Evolutionary conservation across 2,888 invertebrate species (phyloP).

Genomic region (Augiades crinisus): DNA sequence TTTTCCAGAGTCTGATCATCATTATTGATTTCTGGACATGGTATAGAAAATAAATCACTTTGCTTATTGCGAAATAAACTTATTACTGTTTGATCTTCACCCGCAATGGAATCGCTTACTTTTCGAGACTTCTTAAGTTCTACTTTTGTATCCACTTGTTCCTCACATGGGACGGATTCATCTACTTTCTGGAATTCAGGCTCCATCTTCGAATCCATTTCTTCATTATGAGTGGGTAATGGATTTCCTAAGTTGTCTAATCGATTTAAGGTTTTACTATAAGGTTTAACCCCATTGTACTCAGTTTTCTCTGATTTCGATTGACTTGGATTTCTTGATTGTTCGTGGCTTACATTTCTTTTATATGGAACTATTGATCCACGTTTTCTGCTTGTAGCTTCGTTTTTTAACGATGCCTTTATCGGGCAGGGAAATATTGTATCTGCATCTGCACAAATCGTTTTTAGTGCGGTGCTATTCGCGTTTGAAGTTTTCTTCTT

Average conservation of each 20-base stretch:
- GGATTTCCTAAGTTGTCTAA: neutral
- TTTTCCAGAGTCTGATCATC: neutral
- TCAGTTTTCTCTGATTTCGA: neutral
- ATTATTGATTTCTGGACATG: neutral
- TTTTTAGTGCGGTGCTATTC: neutral
- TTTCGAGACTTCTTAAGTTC: neutral
- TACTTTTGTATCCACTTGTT: neutral
- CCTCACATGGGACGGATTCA: no score
- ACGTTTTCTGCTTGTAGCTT: neutral
- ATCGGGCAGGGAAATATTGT: slow-evolving; percentile 7
- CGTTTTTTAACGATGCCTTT: slow-evolving; percentile 3
- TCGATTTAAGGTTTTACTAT: neutral
- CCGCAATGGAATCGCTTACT: neutral
- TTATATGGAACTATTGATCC: neutral
- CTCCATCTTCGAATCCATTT: neutral
- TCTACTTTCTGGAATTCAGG: no score
- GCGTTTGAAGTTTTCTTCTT: slow-evolving; percentile 1
- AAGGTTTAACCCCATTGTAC: neutral
- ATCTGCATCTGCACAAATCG: slow-evolving; percentile 1
- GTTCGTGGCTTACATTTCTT: neutral
- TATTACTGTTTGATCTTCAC: neutral
- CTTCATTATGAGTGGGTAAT: neutral
- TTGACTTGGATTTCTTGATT: neutral
- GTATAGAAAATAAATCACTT: neutral
- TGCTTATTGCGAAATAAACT: neutral